phyloP scores from a whole-genome alignment of 2,888 invertebrate species.

The Nycteola revayana region DNA sequence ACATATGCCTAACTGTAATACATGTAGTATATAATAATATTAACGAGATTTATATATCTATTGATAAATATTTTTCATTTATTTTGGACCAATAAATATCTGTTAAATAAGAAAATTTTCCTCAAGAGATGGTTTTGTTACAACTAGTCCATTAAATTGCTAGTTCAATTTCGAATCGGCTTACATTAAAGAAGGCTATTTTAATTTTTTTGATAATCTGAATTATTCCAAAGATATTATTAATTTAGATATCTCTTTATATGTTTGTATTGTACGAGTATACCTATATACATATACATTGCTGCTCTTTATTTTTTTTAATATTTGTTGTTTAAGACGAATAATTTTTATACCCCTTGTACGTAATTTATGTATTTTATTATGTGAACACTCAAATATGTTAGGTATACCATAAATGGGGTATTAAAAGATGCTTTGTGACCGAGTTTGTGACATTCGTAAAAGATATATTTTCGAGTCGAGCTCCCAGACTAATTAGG shows the following conservation, averaged over 20 bases:
- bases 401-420: too few relatives aligned
- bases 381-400: too few relatives aligned
- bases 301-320: neutral
- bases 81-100: slow-evolving; percentile 23
- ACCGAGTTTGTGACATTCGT: too few relatives aligned
- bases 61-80: slow-evolving; percentile 19
- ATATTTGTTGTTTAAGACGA: neutral
- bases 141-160: slow-evolving; percentile 15
- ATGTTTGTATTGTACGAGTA: neutral
- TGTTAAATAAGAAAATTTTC: slow-evolving; percentile 2
- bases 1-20: slow-evolving; percentile 32
- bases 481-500: neutral
- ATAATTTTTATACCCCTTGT: too few relatives aligned
- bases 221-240: neutral
- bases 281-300: too few relatives aligned
- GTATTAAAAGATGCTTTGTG: too few relatives aligned
- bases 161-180: slow-evolving; percentile 10
- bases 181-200: neutral
- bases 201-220: neutral
- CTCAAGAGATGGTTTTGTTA: slow-evolving; percentile 5
- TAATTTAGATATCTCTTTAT: neutral
- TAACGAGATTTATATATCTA: slow-evolving; percentile 10
- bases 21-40: slow-evolving; percentile 15
- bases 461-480: too few relatives aligned
- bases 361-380: too few relatives aligned